A percentile compares a stretch with the other conserved stretches of the same genome.
phyloP scores from a whole-genome alignment of 2,888 invertebrate genomes.

The Eumerus sabulonum region DNA sequence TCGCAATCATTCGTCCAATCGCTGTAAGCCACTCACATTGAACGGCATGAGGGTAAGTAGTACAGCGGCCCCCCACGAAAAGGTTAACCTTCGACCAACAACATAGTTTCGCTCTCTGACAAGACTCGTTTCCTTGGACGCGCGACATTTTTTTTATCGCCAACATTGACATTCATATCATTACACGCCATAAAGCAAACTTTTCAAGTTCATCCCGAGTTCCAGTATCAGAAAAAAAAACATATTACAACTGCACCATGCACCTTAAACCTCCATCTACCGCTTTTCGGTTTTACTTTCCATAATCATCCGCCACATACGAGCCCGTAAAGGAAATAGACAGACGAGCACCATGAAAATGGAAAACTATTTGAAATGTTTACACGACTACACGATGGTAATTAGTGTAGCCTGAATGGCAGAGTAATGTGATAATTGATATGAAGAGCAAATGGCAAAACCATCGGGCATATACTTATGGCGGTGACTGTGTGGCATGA shows the following conservation, averaged over 20 bases:
- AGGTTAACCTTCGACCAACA: background rate
- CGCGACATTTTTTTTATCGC: too few relatives aligned
- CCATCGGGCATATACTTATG: conserved; percentile 9
- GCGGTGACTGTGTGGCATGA: background rate
- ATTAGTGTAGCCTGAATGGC: conserved; percentile 19
- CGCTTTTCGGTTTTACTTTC: background rate
- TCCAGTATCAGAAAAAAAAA: conserved; percentile 4
- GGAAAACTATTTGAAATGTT: conserved; percentile 14
- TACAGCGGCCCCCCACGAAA: background rate
- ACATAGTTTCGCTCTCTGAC: conserved; percentile 9
- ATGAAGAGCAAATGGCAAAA: conserved; percentile 38
- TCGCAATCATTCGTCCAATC: too few relatives aligned
- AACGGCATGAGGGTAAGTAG: conserved; percentile 24
- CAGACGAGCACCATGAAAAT: background rate
- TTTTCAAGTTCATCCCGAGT: too few relatives aligned
- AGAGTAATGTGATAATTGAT: conserved; percentile 43
- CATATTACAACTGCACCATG: conserved; percentile 11
- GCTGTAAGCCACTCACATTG: background rate
- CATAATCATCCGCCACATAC: too few relatives aligned
- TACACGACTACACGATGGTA: conserved; percentile 3
- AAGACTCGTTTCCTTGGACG: conserved; percentile 19
- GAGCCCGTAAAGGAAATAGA: conserved; percentile 3
- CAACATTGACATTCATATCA: conserved; percentile 18
- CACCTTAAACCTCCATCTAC: conserved; percentile 1
- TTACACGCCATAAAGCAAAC: conserved; percentile 19